Percentiles rank a stretch among this genome's conserved stretches.
Evolutionary conservation across 2,888 invertebrate genomes (phyloP).

Genomic region (Mongoloraphidia duomilia): DNA sequence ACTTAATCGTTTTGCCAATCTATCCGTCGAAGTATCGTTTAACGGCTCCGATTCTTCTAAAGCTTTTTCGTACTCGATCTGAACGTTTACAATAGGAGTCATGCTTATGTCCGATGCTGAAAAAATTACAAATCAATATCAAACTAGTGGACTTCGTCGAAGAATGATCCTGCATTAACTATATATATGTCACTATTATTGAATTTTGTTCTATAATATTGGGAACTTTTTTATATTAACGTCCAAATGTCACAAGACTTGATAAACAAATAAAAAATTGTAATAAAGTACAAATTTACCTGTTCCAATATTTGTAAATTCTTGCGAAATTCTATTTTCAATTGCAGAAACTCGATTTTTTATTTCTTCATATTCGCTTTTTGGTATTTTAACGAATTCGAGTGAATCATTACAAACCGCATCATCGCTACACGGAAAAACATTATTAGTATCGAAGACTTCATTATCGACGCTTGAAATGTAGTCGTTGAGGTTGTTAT

Average conservation of each 20-base stretch:
- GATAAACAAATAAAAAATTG: slow-evolving; percentile 6
- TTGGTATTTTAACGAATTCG: slow-evolving; percentile 56
- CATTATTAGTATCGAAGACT: too few relatives aligned
- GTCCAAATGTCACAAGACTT: neutral
- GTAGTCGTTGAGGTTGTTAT: too few relatives aligned
- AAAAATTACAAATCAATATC: too few relatives aligned
- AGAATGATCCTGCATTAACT: too few relatives aligned
- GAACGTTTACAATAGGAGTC: slow-evolving; percentile 39
- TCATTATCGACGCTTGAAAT: too few relatives aligned
- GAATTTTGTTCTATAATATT: too few relatives aligned
- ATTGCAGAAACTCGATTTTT: slow-evolving; percentile 60
- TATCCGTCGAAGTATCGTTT: slow-evolving; percentile 48
- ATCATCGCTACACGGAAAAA: too few relatives aligned
- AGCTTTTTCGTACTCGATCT: slow-evolving; percentile 59
- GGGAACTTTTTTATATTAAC: too few relatives aligned
- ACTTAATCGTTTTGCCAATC: slow-evolving; percentile 53
- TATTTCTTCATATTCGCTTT: slow-evolving; percentile 64
- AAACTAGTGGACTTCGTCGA: too few relatives aligned
- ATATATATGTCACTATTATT: too few relatives aligned
- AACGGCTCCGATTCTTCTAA: slow-evolving; percentile 52
- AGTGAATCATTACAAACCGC: neutral
- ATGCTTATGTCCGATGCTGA: too few relatives aligned
- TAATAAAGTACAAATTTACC: neutral
- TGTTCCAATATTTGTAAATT: slow-evolving; percentile 35
- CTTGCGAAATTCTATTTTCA: slow-evolving; percentile 53